Percentiles rank a stretch among this genome's conserved stretches.
Conservation (phyloP, 2,113 vertebrate genomes). For the Heliornis fulica region DNA sequence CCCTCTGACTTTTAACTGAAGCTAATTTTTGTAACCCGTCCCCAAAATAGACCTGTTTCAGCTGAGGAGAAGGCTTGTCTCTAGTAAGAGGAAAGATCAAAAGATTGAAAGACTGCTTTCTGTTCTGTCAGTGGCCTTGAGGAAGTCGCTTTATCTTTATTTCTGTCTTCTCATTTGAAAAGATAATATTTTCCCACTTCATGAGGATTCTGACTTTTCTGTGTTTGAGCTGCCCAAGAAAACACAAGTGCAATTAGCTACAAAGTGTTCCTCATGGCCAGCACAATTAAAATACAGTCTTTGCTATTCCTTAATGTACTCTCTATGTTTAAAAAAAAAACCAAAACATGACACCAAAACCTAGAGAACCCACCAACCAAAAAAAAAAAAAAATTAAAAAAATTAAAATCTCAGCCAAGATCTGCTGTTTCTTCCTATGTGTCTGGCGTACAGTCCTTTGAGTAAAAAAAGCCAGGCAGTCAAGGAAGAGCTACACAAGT, state of each 20-base stretch:
- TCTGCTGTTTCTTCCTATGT: neutral
- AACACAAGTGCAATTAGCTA: neutral
- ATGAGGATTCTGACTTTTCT: neutral
- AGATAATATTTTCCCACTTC: neutral
- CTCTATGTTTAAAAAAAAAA: neutral
- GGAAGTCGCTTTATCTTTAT: conserved; percentile 7
- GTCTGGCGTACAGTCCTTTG: neutral
- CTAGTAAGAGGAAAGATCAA: neutral
- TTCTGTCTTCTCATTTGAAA: conserved; percentile 3
- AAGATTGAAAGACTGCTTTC: neutral
- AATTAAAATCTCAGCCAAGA: too few species aligned
- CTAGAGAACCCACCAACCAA: neutral
- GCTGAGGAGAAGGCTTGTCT: neutral
- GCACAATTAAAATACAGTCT: neutral
- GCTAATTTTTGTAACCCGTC: neutral
- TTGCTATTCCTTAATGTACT: conserved; percentile 12
- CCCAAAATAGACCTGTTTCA: neutral
- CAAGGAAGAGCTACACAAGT: neutral
- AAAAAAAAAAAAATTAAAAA: neutral
- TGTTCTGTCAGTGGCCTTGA: neutral
- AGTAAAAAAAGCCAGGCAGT: neutral
- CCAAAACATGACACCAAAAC: neutral
- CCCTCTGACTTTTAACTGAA: neutral
- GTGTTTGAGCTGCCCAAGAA: neutral
- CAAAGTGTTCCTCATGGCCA: neutral